A percentile compares a stretch with the other conserved stretches of the same genome.
Conservation (phyloP, 2,113 vertebrate species). For the Dromaius novaehollandiae region DNA sequence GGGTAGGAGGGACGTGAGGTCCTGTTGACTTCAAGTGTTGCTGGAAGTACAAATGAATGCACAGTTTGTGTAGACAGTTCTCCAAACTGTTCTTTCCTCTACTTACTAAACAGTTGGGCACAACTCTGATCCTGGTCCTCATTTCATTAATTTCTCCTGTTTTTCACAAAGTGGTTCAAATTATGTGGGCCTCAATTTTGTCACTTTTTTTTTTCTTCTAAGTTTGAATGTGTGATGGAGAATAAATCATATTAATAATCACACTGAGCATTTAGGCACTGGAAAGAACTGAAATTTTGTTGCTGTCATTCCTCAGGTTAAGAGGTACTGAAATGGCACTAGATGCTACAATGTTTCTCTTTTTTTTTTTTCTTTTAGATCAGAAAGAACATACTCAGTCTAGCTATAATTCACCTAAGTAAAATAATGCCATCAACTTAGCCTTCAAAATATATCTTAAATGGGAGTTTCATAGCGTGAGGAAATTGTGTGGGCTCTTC, state of each 20-base stretch:
- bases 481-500: neutral
- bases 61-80: neutral
- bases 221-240: neutral
- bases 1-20: neutral
- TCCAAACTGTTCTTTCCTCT: neutral
- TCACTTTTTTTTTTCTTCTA: neutral
- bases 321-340: rapidly evolving
- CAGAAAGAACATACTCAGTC: neutral
- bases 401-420: neutral
- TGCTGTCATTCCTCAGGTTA: neutral
- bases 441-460: neutral
- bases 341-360: neutral
- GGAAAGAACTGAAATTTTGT: neutral
- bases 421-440: neutral
- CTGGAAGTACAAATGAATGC: neutral
- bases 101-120: neutral
- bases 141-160: neutral
- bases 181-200: neutral
- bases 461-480: neutral
- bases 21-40: neutral
- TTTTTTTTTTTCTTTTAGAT: too few relatives aligned
- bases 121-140: neutral
- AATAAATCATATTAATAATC: neutral
- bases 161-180: neutral
- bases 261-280: neutral